Conservation (phyloP, 1,140 invertebrate genomes). For the Triops cancriformis region DNA sequence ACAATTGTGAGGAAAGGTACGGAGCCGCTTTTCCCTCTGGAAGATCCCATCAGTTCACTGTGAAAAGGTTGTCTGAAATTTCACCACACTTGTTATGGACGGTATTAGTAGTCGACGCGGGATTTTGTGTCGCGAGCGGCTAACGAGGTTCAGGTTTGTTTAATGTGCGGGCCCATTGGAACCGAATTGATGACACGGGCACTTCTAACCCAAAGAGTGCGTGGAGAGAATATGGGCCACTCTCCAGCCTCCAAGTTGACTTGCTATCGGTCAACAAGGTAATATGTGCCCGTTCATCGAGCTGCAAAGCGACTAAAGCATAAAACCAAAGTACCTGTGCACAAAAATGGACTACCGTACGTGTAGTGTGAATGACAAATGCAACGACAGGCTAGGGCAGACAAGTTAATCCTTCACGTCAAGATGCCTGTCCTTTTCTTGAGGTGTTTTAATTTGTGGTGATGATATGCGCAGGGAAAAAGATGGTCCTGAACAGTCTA, state of each 20-base stretch:
- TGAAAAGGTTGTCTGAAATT: not conserved
- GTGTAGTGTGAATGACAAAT: not conserved
- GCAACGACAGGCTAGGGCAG: not conserved
- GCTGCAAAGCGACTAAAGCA: not conserved
- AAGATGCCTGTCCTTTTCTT: not conserved
- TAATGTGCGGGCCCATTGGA: not conserved
- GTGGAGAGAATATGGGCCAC: not conserved
- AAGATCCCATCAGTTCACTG: not conserved
- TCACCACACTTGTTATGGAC: not conserved
- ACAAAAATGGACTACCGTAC: not conserved
- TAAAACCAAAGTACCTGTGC: not conserved
- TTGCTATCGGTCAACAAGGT: not conserved
- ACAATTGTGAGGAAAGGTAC: not conserved
- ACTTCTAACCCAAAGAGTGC: not conserved
- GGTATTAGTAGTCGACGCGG: not conserved
- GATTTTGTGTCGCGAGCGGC: not conserved
- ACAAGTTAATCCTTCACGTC: constrained; percentile 6
- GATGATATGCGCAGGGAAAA: not conserved
- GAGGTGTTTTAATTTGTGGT: not conserved
- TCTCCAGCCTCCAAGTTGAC: not conserved
- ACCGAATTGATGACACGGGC: not conserved
- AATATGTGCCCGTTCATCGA: not conserved
- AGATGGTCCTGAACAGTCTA: not conserved
- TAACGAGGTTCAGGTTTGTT: not conserved
- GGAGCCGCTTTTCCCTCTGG: not conserved